A percentile compares a stretch with the other conserved stretches of the same genome.
phyloP scores from a whole-genome alignment of 2,888 invertebrate genomes.

The Argynnis bischoffii region DNA sequence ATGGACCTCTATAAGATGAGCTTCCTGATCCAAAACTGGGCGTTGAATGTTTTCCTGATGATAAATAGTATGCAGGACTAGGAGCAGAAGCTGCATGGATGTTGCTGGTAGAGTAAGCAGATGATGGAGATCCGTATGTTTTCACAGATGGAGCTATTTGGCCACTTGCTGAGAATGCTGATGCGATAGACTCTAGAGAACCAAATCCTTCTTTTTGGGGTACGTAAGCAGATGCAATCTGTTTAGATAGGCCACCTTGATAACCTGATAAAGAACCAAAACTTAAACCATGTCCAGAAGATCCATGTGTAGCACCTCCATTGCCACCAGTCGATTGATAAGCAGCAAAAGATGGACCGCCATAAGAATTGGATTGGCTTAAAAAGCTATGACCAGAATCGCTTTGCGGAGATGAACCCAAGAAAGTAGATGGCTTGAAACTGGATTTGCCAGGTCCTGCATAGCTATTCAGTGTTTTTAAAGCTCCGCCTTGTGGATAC shows the following conservation, averaged over 20 bases:
- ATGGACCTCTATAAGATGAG: conserved; percentile 62
- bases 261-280: conserved; percentile 58
- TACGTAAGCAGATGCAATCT: conserved; percentile 56
- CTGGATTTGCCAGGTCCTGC: conserved; percentile 60
- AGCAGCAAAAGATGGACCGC: conserved; percentile 45
- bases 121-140: conserved; percentile 61
- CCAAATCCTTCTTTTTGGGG: conserved; percentile 63
- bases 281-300: conserved; percentile 55
- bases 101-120: conserved; percentile 55
- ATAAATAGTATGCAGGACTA: conserved; percentile 63
- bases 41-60: conserved; percentile 59
- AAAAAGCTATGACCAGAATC: conserved; percentile 62
- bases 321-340: conserved; percentile 52
- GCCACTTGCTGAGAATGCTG: conserved; percentile 60
- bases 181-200: conserved; percentile 56
- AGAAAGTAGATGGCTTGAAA: conserved; percentile 74
- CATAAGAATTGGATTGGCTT: conserved; percentile 52
- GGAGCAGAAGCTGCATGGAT: conserved; percentile 62
- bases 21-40: conserved; percentile 60
- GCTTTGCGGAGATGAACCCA: conserved; percentile 67
- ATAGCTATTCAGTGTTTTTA: conserved; percentile 57
- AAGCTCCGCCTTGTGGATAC: conserved; percentile 51
- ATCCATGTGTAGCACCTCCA: conserved; percentile 49
- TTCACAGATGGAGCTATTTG: conserved; percentile 61
- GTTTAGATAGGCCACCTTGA: conserved; percentile 61